Percentiles rank a stretch among this genome's conserved stretches.
These are phyloP conservation scores for Oscheius onirici DNA, from an alignment of 2,888 invertebrate species.

Conservation along the genomic window DNA sequence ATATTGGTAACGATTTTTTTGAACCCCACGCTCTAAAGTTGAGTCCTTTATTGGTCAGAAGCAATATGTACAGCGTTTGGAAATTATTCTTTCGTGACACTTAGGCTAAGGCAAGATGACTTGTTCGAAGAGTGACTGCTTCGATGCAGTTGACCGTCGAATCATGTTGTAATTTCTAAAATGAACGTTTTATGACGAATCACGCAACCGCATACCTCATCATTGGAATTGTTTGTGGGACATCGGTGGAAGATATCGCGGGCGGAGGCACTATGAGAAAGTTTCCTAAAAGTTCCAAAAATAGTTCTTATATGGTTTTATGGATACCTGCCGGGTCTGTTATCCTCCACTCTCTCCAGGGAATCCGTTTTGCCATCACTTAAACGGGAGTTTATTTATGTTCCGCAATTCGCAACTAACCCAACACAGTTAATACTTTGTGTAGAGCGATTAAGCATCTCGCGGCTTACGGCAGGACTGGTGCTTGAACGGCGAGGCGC, in stretches of 20 bases:
- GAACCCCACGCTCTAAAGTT: background rate
- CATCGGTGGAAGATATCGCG: constrained; percentile 9
- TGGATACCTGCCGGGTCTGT: background rate
- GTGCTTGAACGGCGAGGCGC: constrained; percentile 54
- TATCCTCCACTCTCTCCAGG: constrained; percentile 14
- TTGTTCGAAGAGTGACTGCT: background rate
- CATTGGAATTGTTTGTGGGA: background rate
- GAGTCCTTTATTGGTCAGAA: background rate
- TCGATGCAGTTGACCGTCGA: background rate
- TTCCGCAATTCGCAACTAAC: background rate
- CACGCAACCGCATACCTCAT: background rate
- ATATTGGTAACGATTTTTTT: background rate
- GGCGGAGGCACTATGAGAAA: constrained; percentile 19
- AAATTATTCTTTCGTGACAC: background rate
- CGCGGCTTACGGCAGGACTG: constrained; percentile 17
- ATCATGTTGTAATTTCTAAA: background rate
- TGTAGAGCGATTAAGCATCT: constrained; percentile 1
- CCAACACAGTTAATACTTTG: constrained; percentile 4
- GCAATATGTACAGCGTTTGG: constrained; percentile 8
- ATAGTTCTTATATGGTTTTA: background rate
- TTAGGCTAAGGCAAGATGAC: constrained; percentile 13
- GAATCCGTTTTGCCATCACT: constrained; percentile 19
- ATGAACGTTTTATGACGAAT: background rate
- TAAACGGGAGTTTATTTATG: background rate
- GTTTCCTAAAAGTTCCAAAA: background rate